Evolutionary conservation across 2,888 invertebrate species (phyloP).

Genomic region (Drosophila ezoana): DNA sequence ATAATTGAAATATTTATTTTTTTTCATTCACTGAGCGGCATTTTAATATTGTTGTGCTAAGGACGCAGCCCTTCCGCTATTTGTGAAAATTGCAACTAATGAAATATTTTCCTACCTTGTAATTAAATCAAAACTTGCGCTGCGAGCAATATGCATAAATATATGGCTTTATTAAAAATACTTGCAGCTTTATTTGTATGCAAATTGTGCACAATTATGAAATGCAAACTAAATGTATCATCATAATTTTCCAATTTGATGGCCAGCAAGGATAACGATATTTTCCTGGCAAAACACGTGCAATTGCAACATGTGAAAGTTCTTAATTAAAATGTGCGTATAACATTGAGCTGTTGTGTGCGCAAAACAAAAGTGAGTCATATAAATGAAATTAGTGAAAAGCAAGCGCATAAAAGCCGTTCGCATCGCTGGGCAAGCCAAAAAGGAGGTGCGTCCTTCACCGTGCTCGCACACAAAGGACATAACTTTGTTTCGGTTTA

Average conservation of each 20-base stretch:
- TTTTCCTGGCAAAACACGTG: conserved; percentile 8
- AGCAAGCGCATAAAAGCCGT: conserved; percentile 48
- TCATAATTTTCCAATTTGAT: background rate
- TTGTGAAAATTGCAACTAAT: conserved; percentile 18
- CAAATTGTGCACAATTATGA: background rate
- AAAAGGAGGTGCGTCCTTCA: conserved; percentile 3
- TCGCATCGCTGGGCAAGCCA: conserved; percentile 11
- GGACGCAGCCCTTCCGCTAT: background rate
- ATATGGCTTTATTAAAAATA: conserved; percentile 9
- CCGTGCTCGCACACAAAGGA: conserved; percentile 21
- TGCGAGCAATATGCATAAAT: background rate
- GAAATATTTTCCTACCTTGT: conserved; percentile 49
- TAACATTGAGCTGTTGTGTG: conserved; percentile 41
- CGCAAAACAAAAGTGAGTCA: conserved; percentile 27
- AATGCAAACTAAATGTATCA: background rate
- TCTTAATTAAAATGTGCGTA: conserved; percentile 56
- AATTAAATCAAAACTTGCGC: conserved; percentile 40
- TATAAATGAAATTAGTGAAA: conserved; percentile 65
- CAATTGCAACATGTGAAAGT: conserved; percentile 22
- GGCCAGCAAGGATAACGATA: background rate
- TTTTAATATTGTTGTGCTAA: background rate
- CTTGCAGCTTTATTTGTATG: background rate
- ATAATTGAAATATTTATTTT: background rate
- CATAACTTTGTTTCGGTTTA: conserved; percentile 70
- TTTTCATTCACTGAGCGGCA: background rate